These are phyloP conservation scores for Choloepus hoffmanni DNA, from an alignment of 2,113 vertebrate species.

Conservation along the genomic window DNA sequence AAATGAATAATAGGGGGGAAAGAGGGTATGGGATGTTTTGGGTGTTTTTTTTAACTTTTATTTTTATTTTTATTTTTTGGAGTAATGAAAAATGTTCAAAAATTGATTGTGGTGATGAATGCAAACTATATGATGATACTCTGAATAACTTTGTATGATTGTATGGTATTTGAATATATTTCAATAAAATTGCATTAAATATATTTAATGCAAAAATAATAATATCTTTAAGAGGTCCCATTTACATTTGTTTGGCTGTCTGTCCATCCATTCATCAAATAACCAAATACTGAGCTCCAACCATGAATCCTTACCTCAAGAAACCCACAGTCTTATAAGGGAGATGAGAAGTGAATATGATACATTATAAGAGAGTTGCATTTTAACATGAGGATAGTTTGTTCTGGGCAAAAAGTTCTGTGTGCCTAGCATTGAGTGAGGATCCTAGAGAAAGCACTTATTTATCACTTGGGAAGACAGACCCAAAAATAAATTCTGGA, in stretches of 20 bases:
- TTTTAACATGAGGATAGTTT: background rate
- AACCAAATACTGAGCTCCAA: background rate
- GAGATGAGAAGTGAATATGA: background rate
- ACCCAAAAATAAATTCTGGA: constrained; percentile 9
- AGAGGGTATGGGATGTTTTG: too few relatives aligned
- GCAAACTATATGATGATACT: too few relatives aligned
- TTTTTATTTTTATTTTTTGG: too few relatives aligned
- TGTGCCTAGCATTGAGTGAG: background rate
- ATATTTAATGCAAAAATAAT: too few relatives aligned
- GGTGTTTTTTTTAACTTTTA: too few relatives aligned
- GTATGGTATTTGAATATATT: too few relatives aligned
- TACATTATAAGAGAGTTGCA: background rate
- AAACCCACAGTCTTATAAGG: background rate
- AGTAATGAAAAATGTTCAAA: too few relatives aligned
- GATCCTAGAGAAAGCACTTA: background rate
- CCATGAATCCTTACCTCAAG: background rate
- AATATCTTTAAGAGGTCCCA: too few relatives aligned
- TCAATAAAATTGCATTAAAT: too few relatives aligned
- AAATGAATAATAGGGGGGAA: too few relatives aligned
- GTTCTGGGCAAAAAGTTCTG: background rate
- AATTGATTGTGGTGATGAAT: too few relatives aligned
- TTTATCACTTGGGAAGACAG: constrained; percentile 4
- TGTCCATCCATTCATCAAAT: background rate
- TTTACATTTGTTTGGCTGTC: background rate
- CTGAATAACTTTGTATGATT: too few relatives aligned